Evolutionary conservation across 2,113 vertebrate species (phyloP).

Genomic region (Perccottus glenii): DNA sequence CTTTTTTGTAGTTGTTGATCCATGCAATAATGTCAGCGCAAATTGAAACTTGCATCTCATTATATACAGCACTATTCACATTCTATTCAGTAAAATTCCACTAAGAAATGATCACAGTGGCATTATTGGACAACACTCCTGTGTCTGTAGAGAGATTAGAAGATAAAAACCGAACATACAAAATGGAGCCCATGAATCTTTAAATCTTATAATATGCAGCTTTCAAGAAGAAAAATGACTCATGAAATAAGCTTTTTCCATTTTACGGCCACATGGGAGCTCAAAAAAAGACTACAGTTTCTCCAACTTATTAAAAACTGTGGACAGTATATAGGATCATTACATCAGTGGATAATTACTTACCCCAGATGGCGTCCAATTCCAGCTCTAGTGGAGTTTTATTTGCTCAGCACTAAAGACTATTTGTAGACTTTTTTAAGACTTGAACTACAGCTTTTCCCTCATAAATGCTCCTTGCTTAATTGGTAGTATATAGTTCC

Average conservation of each 20-base stretch:
- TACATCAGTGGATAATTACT: constrained; percentile 42
- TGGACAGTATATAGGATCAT: constrained; percentile 6
- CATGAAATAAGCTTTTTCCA: constrained; percentile 8
- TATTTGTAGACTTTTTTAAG: constrained; percentile 6
- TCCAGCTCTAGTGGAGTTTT: constrained; percentile 18
- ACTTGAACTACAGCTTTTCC: background rate
- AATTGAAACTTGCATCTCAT: no score
- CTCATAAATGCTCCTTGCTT: constrained; percentile 8
- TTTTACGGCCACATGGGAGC: constrained; percentile 15
- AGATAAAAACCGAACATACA: constrained; percentile 42
- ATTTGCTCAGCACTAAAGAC: constrained; percentile 34
- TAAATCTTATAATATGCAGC: constrained; percentile 35
- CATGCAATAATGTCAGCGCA: no score
- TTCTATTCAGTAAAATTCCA: no score
- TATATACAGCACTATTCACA: no score
- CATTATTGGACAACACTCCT: background rate
- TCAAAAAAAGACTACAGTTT: constrained; percentile 21
- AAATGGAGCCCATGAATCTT: constrained; percentile 40
- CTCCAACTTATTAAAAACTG: constrained; percentile 33
- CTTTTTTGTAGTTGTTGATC: no score
- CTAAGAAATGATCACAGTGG: no score
- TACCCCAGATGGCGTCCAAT: constrained; percentile 27
- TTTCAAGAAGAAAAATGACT: constrained; percentile 44
- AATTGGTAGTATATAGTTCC: constrained; percentile 20
- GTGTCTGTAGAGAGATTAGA: constrained; percentile 15